A percentile compares a stretch with the other conserved stretches of the same genome.
Evolutionary conservation across 1,140 invertebrate genomes (phyloP).

Genomic region (Aporrectodea caliginosa): DNA sequence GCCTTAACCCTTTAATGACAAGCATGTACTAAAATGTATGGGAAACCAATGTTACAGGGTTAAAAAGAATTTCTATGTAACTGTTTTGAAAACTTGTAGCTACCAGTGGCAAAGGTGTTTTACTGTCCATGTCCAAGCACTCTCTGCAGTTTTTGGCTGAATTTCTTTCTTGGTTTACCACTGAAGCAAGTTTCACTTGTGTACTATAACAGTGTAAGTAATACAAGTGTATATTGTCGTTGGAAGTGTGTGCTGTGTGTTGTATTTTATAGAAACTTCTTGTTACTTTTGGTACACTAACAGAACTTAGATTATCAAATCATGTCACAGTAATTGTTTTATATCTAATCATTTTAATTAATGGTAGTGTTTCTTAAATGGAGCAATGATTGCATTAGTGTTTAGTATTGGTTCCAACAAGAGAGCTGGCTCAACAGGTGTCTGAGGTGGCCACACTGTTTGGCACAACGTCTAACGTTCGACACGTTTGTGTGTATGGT

Average conservation of each 20-base stretch:
- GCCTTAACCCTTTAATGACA: not conserved
- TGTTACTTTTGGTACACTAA: not conserved
- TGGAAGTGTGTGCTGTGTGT: not conserved
- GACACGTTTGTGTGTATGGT: constrained; percentile 91
- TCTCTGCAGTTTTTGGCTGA: too few species aligned
- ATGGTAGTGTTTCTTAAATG: constrained; percentile 36
- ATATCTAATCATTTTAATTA: not conserved
- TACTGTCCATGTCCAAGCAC: too few species aligned
- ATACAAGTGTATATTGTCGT: not conserved
- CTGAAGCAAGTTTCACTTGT: too few species aligned
- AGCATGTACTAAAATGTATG: too few species aligned
- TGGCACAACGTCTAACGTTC: constrained; percentile 74
- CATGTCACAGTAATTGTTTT: not conserved
- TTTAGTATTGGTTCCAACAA: constrained; percentile 83
- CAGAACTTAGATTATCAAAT: not conserved
- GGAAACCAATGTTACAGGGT: too few species aligned
- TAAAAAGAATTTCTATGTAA: too few species aligned
- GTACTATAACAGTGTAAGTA: too few species aligned
- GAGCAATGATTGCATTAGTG: constrained; percentile 43
- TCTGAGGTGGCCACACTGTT: constrained; percentile 87
- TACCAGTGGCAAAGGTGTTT: too few species aligned
- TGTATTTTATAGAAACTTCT: not conserved
- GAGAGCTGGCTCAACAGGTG: constrained; percentile 94
- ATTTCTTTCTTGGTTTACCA: too few species aligned
- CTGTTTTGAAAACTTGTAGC: not conserved